Evolutionary conservation across 2,888 invertebrate genomes (phyloP), one percentile per base, ranked within the genome.

Genomic region (Cyclophora albipunctata): DNA sequence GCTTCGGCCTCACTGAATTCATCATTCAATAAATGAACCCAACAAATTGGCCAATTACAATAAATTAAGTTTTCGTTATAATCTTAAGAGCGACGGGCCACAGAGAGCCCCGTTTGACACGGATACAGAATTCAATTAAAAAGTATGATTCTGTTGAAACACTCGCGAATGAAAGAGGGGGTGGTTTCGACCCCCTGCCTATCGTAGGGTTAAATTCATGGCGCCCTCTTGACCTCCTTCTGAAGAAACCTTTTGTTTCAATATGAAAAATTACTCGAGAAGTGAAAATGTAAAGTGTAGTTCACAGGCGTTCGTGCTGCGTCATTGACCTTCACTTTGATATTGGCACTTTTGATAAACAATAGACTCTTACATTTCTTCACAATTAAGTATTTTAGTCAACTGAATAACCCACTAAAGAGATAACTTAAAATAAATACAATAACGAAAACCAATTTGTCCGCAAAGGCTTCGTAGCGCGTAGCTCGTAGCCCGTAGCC

Each of bases 261-360:
- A 84, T 82, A 79, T 80, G 80, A 84, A 81, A 82, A 79, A 83
- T 78, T 78, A 81, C 73, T 67, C 66, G 62, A 64, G 70, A 57
- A 48, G 57, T 62, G 64, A 63, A 66, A 69, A 64, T 63, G 66
- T 65, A 58, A 52, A 42, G 46, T 7, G 46, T 62, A 62, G 61
- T 55, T 60, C 59, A 53, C 63, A 60, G 66, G 55, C 49, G 54
- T 54, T 60, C 53, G 47, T 44, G 37, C 5, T 5, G 37, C 4
- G 37, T 37, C 37, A 53, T 53, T 44, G 37, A 44, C 33, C 7
- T 44, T 6, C 40, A 33, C 37, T 40, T 40, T 7, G 40, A 46
- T 34, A 20, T 46, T 46, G 37, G 37, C 37, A 37, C 37, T 37
- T 20, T 20, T 20, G 20, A 20, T 20, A 20, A 20, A 20, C 20